phyloP scores from a whole-genome alignment of 2,888 invertebrate genomes.

The Alcis repandata region DNA sequence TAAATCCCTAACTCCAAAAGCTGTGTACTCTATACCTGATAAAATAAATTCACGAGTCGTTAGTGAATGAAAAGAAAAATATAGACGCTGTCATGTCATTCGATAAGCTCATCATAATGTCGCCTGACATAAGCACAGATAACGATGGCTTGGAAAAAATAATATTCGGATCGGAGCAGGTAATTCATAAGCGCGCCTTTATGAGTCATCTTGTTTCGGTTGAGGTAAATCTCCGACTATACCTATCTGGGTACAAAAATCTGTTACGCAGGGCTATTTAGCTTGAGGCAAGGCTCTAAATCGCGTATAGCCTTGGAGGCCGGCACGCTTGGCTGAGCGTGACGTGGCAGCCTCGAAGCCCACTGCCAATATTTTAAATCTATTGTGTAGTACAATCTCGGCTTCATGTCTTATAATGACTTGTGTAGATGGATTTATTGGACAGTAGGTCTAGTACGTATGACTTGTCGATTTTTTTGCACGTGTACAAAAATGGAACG shows the following conservation, averaged over 20 bases:
- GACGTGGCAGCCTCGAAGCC: slow-evolving; percentile 70
- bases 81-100: neutral
- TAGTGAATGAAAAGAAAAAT: neutral
- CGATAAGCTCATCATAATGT: slow-evolving; percentile 4
- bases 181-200: slow-evolving; percentile 29
- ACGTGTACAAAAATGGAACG: no score
- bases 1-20: slow-evolving; percentile 12
- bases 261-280: slow-evolving; percentile 64
- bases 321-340: slow-evolving; percentile 77
- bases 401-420: slow-evolving; percentile 22
- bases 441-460: neutral
- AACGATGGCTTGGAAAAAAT: slow-evolving; percentile 18
- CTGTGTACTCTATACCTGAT: slow-evolving; percentile 4
- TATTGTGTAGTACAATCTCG: slow-evolving; percentile 55
- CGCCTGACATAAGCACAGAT: slow-evolving; percentile 11
- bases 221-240: slow-evolving; percentile 31
- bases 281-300: slow-evolving; percentile 67
- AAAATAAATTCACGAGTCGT: neutral
- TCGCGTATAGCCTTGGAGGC: slow-evolving; percentile 80
- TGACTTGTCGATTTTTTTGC: no score
- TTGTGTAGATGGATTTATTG: slow-evolving; percentile 5
- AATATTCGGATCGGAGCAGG: slow-evolving; percentile 23
- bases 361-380: slow-evolving; percentile 75
- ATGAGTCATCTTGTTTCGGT: slow-evolving; percentile 41
- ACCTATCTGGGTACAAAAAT: slow-evolving; percentile 54